Conservation (phyloP, 2,113 vertebrate genomes). For the Nyctibius bracteatus region DNA sequence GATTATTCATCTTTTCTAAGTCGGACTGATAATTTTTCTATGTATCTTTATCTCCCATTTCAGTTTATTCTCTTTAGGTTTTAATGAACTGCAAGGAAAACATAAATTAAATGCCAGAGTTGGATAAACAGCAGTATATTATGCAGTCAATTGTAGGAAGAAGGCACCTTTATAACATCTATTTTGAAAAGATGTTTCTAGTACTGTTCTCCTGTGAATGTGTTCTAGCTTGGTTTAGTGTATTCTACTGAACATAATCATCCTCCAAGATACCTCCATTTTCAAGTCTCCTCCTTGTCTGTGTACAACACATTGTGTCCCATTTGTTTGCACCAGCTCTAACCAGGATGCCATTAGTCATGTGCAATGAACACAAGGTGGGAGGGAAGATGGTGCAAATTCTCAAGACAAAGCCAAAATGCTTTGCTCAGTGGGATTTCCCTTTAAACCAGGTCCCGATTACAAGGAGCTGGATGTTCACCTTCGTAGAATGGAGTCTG, state of each 20-base stretch:
- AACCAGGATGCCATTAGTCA: conserved; percentile 55
- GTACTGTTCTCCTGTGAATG: not conserved
- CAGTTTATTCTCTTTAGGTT: not conserved
- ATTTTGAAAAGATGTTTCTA: not conserved
- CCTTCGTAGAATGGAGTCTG: conserved; percentile 94
- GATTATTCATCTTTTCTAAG: not conserved
- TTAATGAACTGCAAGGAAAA: not conserved
- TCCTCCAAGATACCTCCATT: not conserved
- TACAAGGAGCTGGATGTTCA: conserved; percentile 96
- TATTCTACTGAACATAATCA: not conserved
- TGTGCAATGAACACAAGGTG: conserved; percentile 4
- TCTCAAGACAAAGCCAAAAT: not conserved
- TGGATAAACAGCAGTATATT: not conserved
- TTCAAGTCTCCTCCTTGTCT: conserved; percentile 21
- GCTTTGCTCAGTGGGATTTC: conserved; percentile 60
- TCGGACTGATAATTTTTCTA: not conserved
- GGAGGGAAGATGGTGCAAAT: conserved; percentile 21
- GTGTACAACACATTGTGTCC: not conserved
- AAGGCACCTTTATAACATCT: not conserved
- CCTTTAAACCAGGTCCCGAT: conserved; percentile 79
- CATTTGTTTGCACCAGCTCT: conserved; percentile 40
- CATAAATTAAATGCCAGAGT: not conserved
- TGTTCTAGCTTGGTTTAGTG: not conserved
- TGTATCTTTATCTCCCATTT: not conserved
- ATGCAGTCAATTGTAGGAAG: not conserved